A percentile compares a stretch with the other conserved stretches of the same genome.
These are phyloP conservation scores for Ophion ellenae DNA, from an alignment of 2,888 invertebrate species.

Conservation along the genomic window DNA sequence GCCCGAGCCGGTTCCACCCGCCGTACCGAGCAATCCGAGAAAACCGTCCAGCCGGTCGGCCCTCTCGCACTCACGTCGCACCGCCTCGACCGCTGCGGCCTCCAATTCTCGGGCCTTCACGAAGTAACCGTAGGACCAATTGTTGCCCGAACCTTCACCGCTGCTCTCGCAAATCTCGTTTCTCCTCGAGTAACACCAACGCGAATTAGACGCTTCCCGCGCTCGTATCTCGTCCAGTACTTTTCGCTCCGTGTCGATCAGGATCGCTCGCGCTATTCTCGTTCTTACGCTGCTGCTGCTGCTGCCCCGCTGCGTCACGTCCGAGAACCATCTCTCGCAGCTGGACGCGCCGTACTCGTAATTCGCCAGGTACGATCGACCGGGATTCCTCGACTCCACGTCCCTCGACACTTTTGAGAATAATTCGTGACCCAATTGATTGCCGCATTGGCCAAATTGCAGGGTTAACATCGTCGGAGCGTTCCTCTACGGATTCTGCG, in stretches of 20 bases:
- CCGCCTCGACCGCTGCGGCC: conserved; percentile 80
- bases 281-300: not conserved
- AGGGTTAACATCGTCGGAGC: conserved; percentile 80
- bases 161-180: conserved; percentile 82
- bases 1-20: conserved; percentile 86
- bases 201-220: conserved; percentile 67
- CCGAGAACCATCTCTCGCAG: conserved; percentile 84
- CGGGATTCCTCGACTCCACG: conserved; percentile 75
- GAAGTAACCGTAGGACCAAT: conserved; percentile 85
- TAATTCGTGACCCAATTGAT: conserved; percentile 84
- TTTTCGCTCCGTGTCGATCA: conserved; percentile 85
- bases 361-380: conserved; percentile 75
- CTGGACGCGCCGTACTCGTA: conserved; percentile 79
- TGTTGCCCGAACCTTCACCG: conserved; percentile 85
- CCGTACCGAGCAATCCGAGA: conserved; percentile 84
- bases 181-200: conserved; percentile 81
- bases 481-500: not conserved
- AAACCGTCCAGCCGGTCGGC: conserved; percentile 83
- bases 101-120: conserved; percentile 82
- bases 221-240: conserved; percentile 80
- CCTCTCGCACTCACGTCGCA: conserved; percentile 83
- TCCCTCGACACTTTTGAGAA: conserved; percentile 83
- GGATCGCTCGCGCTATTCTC: conserved; percentile 83
- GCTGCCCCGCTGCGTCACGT: conserved; percentile 77
- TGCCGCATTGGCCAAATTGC: conserved; percentile 86